Percentiles rank a stretch among this genome's conserved stretches.
phyloP scores from a whole-genome alignment of 2,888 invertebrate genomes.

The Apotomis capreana region DNA sequence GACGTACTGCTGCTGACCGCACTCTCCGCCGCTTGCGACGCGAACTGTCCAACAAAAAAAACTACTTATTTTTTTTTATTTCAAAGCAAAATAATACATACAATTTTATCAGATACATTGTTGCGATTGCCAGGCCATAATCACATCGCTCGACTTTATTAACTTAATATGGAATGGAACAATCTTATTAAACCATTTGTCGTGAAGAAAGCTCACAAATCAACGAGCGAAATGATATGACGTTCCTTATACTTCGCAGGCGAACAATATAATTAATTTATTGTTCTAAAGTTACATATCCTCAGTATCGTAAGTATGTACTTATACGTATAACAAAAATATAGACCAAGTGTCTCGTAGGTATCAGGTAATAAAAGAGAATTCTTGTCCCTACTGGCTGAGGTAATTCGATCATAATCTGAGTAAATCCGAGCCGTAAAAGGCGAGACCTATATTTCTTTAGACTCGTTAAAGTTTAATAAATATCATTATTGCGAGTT shows the following conservation, averaged over 20 bases:
- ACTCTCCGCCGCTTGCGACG: constrained; percentile 68
- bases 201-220: neutral
- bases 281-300: too few relatives aligned
- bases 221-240: neutral
- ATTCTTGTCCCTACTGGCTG: neutral
- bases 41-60: constrained; percentile 57
- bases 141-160: too few relatives aligned
- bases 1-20: constrained; percentile 74
- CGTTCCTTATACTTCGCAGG: neutral
- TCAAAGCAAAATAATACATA: too few relatives aligned
- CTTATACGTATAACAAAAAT: too few relatives aligned
- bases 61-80: neutral
- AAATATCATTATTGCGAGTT: constrained; percentile 55
- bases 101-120: too few relatives aligned
- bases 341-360: too few relatives aligned
- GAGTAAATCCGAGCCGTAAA: constrained; percentile 17
- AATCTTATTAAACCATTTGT: too few relatives aligned
- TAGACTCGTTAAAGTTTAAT: constrained; percentile 32
- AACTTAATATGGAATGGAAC: too few relatives aligned
- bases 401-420: constrained; percentile 29
- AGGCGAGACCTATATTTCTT: constrained; percentile 34
- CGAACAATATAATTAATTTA: too few relatives aligned
- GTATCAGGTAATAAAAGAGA: neutral
- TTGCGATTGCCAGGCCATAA: too few relatives aligned
- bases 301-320: too few relatives aligned